phyloP scores from a whole-genome alignment of 1,140 invertebrate species.

The Drosophila lacertosa region DNA sequence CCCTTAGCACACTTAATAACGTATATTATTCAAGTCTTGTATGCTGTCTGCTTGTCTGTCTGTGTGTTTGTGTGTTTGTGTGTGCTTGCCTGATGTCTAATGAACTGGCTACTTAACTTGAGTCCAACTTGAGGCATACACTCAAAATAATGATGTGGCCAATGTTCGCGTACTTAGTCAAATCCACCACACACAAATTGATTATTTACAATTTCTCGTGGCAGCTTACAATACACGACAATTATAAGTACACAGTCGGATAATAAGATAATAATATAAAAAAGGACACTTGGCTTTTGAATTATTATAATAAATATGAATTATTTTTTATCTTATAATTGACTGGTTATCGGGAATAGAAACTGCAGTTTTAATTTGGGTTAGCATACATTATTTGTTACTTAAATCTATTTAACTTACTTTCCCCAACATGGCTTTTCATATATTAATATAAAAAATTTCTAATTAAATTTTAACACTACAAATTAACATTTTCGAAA shows the following conservation, averaged over 20 bases:
- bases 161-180: background rate
- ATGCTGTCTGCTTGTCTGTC: conserved; percentile 25
- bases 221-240: background rate
- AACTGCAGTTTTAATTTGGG: too few relatives aligned
- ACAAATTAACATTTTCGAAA: background rate
- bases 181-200: background rate
- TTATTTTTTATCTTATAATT: too few relatives aligned
- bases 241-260: background rate
- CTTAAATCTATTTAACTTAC: too few relatives aligned
- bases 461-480: too few relatives aligned
- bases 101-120: conserved; percentile 60
- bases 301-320: too few relatives aligned
- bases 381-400: too few relatives aligned
- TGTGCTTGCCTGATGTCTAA: conserved; percentile 35
- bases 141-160: conserved; percentile 33
- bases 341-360: too few relatives aligned
- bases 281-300: too few relatives aligned
- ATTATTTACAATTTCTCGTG: background rate
- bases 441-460: too few relatives aligned
- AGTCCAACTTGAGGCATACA: conserved; percentile 8
- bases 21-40: conserved; percentile 59
- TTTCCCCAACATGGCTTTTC: too few relatives aligned
- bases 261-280: too few relatives aligned
- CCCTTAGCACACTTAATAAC: conserved; percentile 54
- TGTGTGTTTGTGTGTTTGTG: too few relatives aligned